These are phyloP conservation scores for Sarcophaga peregrina DNA, from an alignment of 1,140 invertebrate species.

Conservation along the genomic window DNA sequence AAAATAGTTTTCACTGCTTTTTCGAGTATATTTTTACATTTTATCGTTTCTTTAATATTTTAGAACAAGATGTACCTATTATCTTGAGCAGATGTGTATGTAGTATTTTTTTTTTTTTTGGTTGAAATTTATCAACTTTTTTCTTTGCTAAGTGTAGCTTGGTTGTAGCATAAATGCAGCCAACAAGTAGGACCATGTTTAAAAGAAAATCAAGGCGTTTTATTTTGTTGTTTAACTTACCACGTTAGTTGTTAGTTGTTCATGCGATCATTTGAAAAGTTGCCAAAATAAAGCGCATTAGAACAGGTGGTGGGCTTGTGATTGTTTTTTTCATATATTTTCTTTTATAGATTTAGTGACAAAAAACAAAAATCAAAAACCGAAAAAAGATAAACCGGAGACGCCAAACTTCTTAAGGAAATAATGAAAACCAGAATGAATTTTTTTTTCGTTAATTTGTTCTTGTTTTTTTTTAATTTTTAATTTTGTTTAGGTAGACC, in stretches of 20 bases:
- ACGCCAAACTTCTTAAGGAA: slow-evolving; percentile 38
- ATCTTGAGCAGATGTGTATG: too few relatives aligned
- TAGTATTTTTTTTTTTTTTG: too few relatives aligned
- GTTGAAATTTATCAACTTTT: too few relatives aligned
- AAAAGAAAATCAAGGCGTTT: slow-evolving; percentile 17
- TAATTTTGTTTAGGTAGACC: not conserved
- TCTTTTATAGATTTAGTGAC: slow-evolving; percentile 12
- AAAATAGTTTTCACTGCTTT: too few relatives aligned
- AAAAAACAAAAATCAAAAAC: not conserved
- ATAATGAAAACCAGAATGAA: not conserved
- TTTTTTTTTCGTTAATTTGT: not conserved
- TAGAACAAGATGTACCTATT: too few relatives aligned
- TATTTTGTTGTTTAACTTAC: not conserved
- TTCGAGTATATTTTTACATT: too few relatives aligned
- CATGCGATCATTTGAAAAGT: slow-evolving; percentile 31
- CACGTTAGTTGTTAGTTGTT: slow-evolving; percentile 17
- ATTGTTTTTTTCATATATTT: not conserved
- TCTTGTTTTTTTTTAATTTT: not conserved
- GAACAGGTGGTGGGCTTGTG: slow-evolving; percentile 33
- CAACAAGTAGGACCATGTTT: too few relatives aligned
- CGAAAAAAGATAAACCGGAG: not conserved
- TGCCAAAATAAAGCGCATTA: slow-evolving; percentile 38
- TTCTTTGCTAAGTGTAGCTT: too few relatives aligned
- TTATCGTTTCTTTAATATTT: too few relatives aligned
- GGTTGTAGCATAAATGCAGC: too few relatives aligned